phyloP scores from a whole-genome alignment of 1,140 invertebrate genomes.

The Zaprionus ghesquierei region DNA sequence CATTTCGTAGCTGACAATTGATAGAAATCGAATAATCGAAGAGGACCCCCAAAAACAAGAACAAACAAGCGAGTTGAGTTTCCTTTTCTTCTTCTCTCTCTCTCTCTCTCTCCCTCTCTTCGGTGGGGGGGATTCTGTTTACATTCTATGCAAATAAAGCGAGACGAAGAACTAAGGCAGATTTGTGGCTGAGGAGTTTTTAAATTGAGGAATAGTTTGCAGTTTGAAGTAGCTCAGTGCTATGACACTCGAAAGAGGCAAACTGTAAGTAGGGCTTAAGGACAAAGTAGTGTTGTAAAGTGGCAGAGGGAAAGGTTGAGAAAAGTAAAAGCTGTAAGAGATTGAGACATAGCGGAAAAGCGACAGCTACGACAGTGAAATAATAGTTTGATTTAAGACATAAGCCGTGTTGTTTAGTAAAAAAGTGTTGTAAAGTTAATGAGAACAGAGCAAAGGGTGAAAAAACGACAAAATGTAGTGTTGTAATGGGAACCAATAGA shows the following conservation, averaged over 20 bases:
- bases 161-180: background rate
- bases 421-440: no score
- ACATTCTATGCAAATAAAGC: background rate
- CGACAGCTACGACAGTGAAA: no score
- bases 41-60: slow-evolving; percentile 4
- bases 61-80: background rate
- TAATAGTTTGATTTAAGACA: no score
- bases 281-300: no score
- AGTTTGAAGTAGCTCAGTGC: background rate
- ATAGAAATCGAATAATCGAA: slow-evolving; percentile 17
- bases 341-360: no score
- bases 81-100: background rate
- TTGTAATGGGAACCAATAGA: no score
- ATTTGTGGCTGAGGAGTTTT: background rate
- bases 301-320: no score
- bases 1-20: background rate
- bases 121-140: background rate
- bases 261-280: background rate
- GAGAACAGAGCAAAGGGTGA: no score
- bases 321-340: no score
- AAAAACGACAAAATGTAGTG: no score
- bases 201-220: background rate
- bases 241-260: background rate
- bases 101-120: no score
- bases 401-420: no score